Base-by-base conservation (phyloP, 2,113 vertebrate species). In the Castor canadensis region DNA sequence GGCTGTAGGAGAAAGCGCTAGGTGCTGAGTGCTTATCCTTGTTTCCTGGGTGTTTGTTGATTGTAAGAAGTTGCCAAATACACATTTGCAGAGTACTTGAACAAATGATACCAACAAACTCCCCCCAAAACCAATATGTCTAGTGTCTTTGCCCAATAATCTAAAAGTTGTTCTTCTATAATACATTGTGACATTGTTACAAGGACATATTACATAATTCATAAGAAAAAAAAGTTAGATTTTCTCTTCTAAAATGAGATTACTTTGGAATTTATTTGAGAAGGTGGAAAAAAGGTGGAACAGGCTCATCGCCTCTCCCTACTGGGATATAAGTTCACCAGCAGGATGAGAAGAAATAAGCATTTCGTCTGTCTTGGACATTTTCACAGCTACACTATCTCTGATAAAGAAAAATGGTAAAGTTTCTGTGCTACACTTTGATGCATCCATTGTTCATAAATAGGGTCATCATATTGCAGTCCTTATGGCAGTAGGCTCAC, bases 391-490 rank as follows among this genome's bases (percentile, higher is more conserved):
- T 79, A 6, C 43, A 35, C 40, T 77, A 64, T 85, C 69, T 26
- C 81, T 83, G 91, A 95, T 86, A 89, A 94, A 96, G 97, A 96
- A 94, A 96, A 98, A 98, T 97, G 96, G 98, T 96, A 97, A 82
- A 95, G 85, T 66, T 88, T 52, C 86, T 49, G 15, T 28, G 62
- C 58, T 91, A 24, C 73, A 87, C 52, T 91, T 85, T 92, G 91
- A 97, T 94, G 64, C 93, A 87, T 95, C 80, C 89, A 0, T 95
- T 88, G 79, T 93, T 96, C 94, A 86, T 38, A n/a, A n/a, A n/a
- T n/a, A 28, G 64, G 97, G 96, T 97, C 93, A 94, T 95, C 89
- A 66, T 97, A 76, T 94, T 95, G 94, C 64, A 93, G 95, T 91
- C 73, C 95, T 97, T 97, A 96, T 49, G 81, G 91, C 54, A 84